Evolutionary conservation across 2,888 invertebrate species (phyloP), one percentile per base, ranked within the genome.

Genomic region (Dryadula phaetusa): DNA sequence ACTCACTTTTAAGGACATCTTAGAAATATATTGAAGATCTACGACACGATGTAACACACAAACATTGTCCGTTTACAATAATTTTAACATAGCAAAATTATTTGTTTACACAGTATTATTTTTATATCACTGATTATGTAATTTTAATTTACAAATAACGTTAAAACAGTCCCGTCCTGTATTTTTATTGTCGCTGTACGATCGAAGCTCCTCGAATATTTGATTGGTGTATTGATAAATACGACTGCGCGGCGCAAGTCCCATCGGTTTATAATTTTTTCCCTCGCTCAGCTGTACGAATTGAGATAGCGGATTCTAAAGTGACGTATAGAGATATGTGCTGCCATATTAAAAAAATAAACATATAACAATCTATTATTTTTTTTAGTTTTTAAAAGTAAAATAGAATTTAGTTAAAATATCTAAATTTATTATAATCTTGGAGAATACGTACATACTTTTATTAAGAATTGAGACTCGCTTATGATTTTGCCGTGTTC

Each of bases 1-100:
- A 64, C 70, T 72, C 68, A 70, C 70, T 67, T 72, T 72, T 56
- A 72, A 62, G 42, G 71, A 72, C 71, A 72, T 72, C 44, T 69
- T 71, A 49, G 42, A 25, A n/a, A 62, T 54, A 28, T 65, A 64
- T 52, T 42, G 61, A 66, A 53, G 32, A 58, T 22, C 62, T 64
- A 64, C 44, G 62, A 40, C 65, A 66, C 67, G 18, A 52, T 49
- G 20, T 25, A 56, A 58, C 56, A 64, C 56, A 68, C 66, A 72
- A 66, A 66, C 71, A 70, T 72, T 32, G 44, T 70, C 60, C 42
- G 54, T 61, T 44, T 54, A 63, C 20, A 65, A 66, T 66, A 56
- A 40, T 60, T 53, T 46, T 47, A 42, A 47, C 63, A 64, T 61
- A 40, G 37, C 34, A 65, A 69, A 66, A 67, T 56, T 64, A 60